Percentiles rank a stretch among this genome's conserved stretches.
phyloP scores from a whole-genome alignment of 1,140 invertebrate genomes.

The Phymorhynchus buccinoides region DNA sequence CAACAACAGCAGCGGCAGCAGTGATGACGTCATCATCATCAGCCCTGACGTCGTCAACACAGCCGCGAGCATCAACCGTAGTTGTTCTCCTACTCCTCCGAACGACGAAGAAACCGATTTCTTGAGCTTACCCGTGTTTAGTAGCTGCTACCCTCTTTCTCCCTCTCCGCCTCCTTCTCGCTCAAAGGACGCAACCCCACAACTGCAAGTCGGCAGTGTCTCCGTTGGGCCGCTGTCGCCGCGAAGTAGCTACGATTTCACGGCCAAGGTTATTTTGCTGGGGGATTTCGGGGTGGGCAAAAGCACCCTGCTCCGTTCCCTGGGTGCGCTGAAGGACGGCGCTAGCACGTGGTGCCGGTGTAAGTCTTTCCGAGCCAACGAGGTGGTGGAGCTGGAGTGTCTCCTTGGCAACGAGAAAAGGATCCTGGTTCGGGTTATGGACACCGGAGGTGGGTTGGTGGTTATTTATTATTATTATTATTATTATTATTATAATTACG shows the following conservation, averaged over 20 bases:
- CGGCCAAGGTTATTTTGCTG: constrained; percentile 50
- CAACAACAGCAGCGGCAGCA: background rate
- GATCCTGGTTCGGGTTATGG: constrained; percentile 40
- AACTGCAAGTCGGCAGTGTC: background rate
- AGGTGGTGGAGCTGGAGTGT: constrained; percentile 37
- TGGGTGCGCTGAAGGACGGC: constrained; percentile 22
- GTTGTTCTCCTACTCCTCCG: background rate
- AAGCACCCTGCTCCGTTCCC: constrained; percentile 45
- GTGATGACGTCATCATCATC: background rate
- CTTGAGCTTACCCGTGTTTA: too few species aligned
- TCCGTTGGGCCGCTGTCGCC: background rate
- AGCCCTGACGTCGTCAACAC: background rate
- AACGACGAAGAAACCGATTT: too few species aligned
- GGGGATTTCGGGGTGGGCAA: constrained; percentile 58
- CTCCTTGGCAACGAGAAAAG: constrained; percentile 21
- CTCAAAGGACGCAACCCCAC: background rate
- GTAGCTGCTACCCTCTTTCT: background rate
- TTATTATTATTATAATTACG: too few species aligned
- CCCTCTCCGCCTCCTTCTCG: background rate
- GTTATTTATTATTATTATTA: too few species aligned
- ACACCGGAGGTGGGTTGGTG: constrained; percentile 46
- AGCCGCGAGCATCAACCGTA: background rate
- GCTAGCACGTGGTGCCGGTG: constrained; percentile 21
- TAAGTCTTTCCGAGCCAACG: constrained; percentile 14
- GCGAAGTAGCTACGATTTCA: constrained; percentile 32